These are phyloP conservation scores for Tachina lurida DNA, from an alignment of 2,888 invertebrate genomes.

Conservation along the genomic window DNA sequence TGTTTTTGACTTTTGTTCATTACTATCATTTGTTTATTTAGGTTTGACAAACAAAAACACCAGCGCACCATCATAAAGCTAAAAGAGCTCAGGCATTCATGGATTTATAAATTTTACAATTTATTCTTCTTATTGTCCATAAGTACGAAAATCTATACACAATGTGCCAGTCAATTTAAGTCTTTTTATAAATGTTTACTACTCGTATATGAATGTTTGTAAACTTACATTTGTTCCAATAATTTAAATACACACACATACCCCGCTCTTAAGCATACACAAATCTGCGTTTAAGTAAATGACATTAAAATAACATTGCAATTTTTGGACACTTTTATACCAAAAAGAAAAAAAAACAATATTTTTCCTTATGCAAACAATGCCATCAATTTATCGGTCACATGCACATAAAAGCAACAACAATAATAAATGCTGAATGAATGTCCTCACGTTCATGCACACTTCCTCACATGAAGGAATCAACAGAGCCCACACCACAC, in stretches of 20 bases:
- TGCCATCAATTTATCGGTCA: neutral
- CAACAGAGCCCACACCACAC: neutral
- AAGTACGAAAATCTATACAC: slow-evolving; percentile 32
- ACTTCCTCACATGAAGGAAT: neutral
- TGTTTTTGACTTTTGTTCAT: slow-evolving; percentile 7
- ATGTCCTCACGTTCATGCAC: neutral
- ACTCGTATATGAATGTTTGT: neutral
- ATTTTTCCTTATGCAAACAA: neutral
- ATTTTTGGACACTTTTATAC: slow-evolving; percentile 52
- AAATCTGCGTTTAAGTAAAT: slow-evolving; percentile 24
- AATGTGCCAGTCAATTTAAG: slow-evolving; percentile 56
- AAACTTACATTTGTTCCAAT: neutral
- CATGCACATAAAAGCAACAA: slow-evolving; percentile 29
- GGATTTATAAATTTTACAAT: neutral
- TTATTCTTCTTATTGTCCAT: slow-evolving; percentile 16
- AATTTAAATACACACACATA: slow-evolving; percentile 1
- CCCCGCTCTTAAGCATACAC: neutral
- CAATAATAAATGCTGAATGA: neutral
- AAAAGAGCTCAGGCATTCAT: neutral
- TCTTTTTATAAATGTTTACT: slow-evolving; percentile 11
- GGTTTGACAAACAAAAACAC: slow-evolving; percentile 56
- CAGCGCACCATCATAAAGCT: neutral
- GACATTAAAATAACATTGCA: slow-evolving; percentile 64
- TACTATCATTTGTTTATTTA: slow-evolving; percentile 52
- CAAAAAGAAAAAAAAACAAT: slow-evolving; percentile 1